phyloP scores from a whole-genome alignment of 2,888 invertebrate genomes.

The Resseliella maxima region DNA sequence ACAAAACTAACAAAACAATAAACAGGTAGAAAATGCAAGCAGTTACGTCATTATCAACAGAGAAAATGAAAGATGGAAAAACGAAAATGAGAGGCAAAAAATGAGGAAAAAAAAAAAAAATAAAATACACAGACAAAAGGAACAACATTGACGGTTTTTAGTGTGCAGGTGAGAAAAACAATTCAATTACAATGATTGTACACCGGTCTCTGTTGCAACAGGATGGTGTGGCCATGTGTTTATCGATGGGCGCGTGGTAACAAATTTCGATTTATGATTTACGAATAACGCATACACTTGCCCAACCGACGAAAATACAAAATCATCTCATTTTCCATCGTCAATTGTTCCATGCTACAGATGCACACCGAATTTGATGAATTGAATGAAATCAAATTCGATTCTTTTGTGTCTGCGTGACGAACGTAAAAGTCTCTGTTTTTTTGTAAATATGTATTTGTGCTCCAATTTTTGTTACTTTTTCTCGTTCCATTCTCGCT shows the following conservation, averaged over 20 bases:
- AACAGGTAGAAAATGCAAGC: background rate
- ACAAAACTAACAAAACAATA: background rate
- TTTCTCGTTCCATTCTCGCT: background rate
- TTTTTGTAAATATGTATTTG: background rate
- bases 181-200: conserved; percentile 51
- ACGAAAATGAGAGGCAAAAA: too few species aligned
- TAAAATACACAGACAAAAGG: background rate
- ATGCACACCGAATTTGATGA: background rate
- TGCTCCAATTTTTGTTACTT: background rate
- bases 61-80: background rate
- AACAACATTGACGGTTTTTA: background rate
- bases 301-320: background rate
- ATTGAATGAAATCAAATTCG: background rate
- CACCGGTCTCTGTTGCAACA: conserved; percentile 49
- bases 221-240: conserved; percentile 28
- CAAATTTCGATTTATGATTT: conserved; percentile 21
- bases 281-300: conserved; percentile 1
- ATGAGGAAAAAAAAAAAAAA: background rate
- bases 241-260: conserved; percentile 49
- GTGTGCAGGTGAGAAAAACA: conserved; percentile 52
- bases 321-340: background rate
- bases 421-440: too few species aligned
- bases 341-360: background rate
- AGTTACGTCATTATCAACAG: background rate
- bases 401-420: background rate